phyloP scores from a whole-genome alignment of 2,888 invertebrate species.

The Cancer borealis region DNA sequence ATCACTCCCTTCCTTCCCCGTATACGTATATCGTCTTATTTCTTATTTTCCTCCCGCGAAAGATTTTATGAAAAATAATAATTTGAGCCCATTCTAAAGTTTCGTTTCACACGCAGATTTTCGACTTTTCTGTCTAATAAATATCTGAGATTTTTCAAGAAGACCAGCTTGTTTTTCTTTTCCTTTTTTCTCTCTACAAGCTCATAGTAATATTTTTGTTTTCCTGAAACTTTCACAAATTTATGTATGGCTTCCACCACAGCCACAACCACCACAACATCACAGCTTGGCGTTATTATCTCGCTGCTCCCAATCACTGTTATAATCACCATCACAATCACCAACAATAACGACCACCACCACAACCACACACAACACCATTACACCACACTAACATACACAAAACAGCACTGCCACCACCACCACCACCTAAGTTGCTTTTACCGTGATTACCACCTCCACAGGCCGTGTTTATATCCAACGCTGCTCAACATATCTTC shows the following conservation, averaged over 20 bases:
- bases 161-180: neutral
- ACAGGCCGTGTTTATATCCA: constrained; percentile 23
- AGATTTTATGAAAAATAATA: neutral
- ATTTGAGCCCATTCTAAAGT: constrained; percentile 7
- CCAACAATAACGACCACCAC: neutral
- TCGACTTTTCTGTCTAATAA: constrained; percentile 13
- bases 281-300: neutral
- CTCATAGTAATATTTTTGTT: neutral
- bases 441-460: constrained; percentile 34
- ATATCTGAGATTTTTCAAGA: constrained; percentile 5
- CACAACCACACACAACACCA: neutral
- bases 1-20: neutral
- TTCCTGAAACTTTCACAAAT: neutral
- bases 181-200: neutral
- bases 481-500: neutral
- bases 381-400: neutral
- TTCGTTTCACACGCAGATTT: neutral
- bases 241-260: neutral
- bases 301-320: neutral
- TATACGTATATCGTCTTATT: neutral
- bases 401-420: neutral
- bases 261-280: neutral
- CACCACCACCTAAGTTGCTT: constrained; percentile 38
- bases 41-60: neutral
- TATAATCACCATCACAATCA: neutral